These are phyloP conservation scores for Pseudomyrmex concolor DNA, from an alignment of 1,140 invertebrate genomes.

Conservation along the genomic window DNA sequence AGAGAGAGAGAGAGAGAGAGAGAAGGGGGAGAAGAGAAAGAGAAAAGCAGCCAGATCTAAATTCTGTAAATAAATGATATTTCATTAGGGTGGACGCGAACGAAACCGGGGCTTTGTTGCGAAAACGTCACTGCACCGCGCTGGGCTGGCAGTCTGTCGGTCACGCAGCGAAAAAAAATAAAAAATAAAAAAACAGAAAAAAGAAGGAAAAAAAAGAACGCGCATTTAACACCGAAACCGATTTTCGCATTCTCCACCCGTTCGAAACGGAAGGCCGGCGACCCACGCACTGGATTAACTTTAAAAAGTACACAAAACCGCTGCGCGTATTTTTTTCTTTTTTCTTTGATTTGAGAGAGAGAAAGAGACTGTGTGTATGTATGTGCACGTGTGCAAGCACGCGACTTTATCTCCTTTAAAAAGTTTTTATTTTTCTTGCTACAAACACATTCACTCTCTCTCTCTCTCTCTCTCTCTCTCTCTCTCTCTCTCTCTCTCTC, in stretches of 20 bases:
- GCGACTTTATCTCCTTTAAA: constrained; percentile 55
- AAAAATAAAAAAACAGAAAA: constrained; percentile 9
- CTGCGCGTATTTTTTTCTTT: constrained; percentile 24
- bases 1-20: not conserved
- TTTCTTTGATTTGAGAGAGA: constrained; percentile 52
- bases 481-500: constrained; percentile 14
- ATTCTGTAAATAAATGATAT: constrained; percentile 59
- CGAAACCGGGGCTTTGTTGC: constrained; percentile 52
- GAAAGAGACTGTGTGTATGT: not conserved
- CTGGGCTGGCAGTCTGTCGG: constrained; percentile 57
- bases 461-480: constrained; percentile 6
- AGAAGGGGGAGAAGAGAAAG: not conserved
- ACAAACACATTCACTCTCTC: not conserved
- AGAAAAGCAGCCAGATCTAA: constrained; percentile 22
- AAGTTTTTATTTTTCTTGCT: constrained; percentile 52
- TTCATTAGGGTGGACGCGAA: constrained; percentile 53
- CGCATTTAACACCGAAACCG: constrained; percentile 47
- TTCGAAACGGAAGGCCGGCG: constrained; percentile 49
- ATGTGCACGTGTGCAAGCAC: not conserved
- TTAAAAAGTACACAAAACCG: constrained; percentile 58
- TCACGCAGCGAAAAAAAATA: constrained; percentile 36
- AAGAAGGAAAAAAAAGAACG: constrained; percentile 14
- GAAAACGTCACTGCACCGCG: constrained; percentile 39
- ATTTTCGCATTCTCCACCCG: constrained; percentile 48
- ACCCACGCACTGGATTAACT: constrained; percentile 54